Percentiles rank a stretch among this genome's conserved stretches.
phyloP scores from a whole-genome alignment of 2,113 vertebrate species.

The Tangachromis dhanisi region DNA sequence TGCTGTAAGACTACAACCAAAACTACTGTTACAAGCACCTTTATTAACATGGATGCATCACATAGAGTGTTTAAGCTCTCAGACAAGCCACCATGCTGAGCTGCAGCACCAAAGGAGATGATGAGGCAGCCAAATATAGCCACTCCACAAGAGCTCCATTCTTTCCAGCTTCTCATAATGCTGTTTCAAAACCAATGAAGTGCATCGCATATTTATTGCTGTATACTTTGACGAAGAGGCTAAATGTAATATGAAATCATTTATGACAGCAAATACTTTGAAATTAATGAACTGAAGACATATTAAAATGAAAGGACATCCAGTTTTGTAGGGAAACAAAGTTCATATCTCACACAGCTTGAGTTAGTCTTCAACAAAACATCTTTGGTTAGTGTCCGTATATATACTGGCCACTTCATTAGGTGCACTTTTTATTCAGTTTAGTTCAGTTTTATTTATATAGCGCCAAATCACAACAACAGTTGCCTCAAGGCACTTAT shows the following conservation, averaged over 20 bases:
- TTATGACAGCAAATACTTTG: not conserved
- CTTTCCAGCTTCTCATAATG: not conserved
- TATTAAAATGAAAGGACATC: not conserved
- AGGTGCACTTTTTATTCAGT: not conserved
- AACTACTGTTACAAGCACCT: not conserved
- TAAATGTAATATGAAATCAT: not conserved
- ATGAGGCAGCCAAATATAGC: constrained; percentile 32
- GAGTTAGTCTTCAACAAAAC: not conserved
- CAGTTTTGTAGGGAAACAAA: not conserved
- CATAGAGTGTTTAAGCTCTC: not conserved
- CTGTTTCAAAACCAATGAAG: not conserved
- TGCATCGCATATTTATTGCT: not conserved
- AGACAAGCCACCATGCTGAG: not conserved
- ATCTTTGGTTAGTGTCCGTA: not conserved
- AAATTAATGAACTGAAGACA: not conserved
- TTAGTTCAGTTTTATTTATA: not conserved
- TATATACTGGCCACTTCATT: not conserved
- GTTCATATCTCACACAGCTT: not conserved
- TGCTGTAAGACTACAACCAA: not conserved
- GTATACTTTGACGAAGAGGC: not conserved
- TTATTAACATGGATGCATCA: not conserved
- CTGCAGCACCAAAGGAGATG: not conserved
- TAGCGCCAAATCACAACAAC: not conserved
- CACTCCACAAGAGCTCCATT: not conserved
- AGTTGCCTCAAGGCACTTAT: not conserved